Evolutionary conservation across 1,140 invertebrate genomes (phyloP).

Genomic region (Lepidurus couesii): DNA sequence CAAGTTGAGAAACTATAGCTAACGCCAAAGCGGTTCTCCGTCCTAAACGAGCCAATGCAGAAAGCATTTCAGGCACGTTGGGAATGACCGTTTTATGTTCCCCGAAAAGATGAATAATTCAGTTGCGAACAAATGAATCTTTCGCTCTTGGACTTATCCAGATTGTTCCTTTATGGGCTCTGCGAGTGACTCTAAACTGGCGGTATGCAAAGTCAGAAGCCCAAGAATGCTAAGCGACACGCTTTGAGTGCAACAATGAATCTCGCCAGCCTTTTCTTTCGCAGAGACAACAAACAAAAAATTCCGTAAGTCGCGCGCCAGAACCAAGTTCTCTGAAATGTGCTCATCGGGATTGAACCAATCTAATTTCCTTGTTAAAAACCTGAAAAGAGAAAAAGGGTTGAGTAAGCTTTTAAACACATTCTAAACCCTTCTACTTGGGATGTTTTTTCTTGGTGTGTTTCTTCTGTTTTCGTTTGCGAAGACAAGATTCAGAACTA

Average conservation of each 20-base stretch:
- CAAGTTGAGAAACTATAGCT: no score
- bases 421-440: not conserved
- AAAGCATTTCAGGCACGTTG: no score
- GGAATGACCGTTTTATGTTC: no score
- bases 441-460: not conserved
- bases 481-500: not conserved
- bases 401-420: not conserved
- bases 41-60: no score
- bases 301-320: not conserved
- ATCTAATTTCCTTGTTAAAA: conserved; percentile 1
- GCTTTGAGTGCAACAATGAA: not conserved
- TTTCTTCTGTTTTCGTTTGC: not conserved
- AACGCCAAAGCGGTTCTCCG: no score
- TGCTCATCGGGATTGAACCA: not conserved
- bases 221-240: not conserved
- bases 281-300: not conserved
- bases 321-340: conserved; percentile 12
- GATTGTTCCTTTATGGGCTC: no score
- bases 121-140: no score
- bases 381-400: not conserved
- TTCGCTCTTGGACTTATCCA: no score
- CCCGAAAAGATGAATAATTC: no score
- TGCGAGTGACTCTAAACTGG: not conserved
- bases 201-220: not conserved
- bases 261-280: not conserved